These are phyloP conservation scores for Pachyrhynchus sulphureomaculatus DNA, from an alignment of 1,140 invertebrate genomes.

Conservation along the genomic window DNA sequence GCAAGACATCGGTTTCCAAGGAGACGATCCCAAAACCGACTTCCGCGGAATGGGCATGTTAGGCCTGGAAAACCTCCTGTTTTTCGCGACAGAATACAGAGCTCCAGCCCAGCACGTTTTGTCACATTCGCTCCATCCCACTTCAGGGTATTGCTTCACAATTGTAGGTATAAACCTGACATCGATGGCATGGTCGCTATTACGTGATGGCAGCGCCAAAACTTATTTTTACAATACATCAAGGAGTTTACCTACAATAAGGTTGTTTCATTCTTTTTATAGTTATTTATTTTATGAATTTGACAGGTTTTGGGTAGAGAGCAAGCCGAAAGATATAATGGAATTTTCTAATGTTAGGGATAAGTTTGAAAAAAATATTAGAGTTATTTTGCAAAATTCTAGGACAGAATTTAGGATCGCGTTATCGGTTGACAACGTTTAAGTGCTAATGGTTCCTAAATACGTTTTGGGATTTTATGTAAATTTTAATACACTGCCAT, in stretches of 20 bases:
- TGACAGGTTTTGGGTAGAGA: slow-evolving; percentile 89
- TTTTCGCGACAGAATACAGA: slow-evolving; percentile 81
- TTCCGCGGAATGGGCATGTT: slow-evolving; percentile 98
- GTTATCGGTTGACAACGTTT: slow-evolving; percentile 57
- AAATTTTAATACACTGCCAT: no score
- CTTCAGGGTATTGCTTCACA: slow-evolving; percentile 84
- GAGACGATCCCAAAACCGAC: slow-evolving; percentile 96
- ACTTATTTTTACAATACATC: slow-evolving; percentile 90
- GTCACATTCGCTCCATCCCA: slow-evolving; percentile 86
- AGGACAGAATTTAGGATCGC: slow-evolving; percentile 72
- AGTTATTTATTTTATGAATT: slow-evolving; percentile 93
- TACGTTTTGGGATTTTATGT: no score
- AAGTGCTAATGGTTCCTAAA: no score
- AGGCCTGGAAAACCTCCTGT: slow-evolving; percentile 89
- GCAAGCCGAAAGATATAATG: slow-evolving; percentile 92
- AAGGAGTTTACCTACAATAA: slow-evolving; percentile 67
- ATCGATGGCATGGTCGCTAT: slow-evolving; percentile 79
- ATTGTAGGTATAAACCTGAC: slow-evolving; percentile 95
- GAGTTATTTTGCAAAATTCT: slow-evolving; percentile 62
- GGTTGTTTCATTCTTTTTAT: slow-evolving; percentile 91
- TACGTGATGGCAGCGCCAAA: slow-evolving; percentile 81
- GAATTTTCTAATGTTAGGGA: slow-evolving; percentile 86
- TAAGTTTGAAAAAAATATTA: slow-evolving; percentile 77
- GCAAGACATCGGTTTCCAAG: slow-evolving; percentile 95
- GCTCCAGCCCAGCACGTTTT: slow-evolving; percentile 79